Conservation (phyloP, 2,888 invertebrate genomes). For the Eupithecia dodoneata region DNA sequence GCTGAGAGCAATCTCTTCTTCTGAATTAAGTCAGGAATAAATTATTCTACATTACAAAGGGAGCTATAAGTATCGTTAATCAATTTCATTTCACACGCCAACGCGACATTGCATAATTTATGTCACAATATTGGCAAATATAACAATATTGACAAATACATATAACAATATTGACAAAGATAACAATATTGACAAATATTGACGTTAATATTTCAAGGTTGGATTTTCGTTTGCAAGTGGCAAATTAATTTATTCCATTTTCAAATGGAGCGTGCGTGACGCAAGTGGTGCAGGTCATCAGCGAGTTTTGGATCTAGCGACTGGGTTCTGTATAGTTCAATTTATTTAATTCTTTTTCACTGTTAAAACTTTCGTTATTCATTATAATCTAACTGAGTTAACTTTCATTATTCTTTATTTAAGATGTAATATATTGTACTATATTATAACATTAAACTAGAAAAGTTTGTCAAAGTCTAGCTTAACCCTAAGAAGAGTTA, state of each 20-base stretch:
- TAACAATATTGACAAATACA: not conserved
- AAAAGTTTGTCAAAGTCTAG: too few species aligned
- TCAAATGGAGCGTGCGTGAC: conserved; percentile 42
- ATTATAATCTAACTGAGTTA: too few species aligned
- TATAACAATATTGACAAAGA: not conserved
- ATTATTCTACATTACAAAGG: not conserved
- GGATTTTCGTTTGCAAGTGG: conserved; percentile 18
- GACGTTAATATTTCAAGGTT: conserved; percentile 37
- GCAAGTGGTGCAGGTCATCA: conserved; percentile 9
- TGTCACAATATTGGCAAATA: not conserved
- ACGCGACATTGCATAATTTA: not conserved
- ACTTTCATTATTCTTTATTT: too few species aligned
- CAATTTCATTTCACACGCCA: not conserved
- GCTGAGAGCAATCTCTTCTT: too few species aligned
- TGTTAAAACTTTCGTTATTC: too few species aligned
- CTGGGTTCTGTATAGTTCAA: conserved; percentile 27
- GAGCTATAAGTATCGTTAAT: not conserved
- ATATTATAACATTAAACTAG: too few species aligned
- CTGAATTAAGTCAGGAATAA: not conserved
- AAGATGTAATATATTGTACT: too few species aligned
- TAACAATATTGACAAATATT: conserved; percentile 29
- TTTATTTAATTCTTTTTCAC: not conserved
- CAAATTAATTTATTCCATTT: conserved; percentile 34
- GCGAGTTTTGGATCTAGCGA: not conserved
- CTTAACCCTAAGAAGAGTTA: too few species aligned